Conservation (phyloP, 2,888 invertebrate species). For the Scelioninae gen. 2 region DNA sequence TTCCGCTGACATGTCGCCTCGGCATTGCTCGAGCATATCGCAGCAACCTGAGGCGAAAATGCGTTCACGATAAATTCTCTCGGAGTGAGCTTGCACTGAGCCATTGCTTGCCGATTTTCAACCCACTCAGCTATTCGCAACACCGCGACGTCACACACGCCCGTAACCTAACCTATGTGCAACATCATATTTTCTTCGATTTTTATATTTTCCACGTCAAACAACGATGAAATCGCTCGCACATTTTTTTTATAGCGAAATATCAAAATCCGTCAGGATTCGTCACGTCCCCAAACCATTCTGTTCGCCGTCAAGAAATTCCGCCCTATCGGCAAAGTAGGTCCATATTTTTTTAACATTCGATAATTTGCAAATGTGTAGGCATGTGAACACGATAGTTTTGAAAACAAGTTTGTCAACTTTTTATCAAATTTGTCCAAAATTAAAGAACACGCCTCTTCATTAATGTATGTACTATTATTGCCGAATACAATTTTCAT, state of each 20-base stretch:
- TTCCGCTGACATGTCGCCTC: slow-evolving; percentile 92
- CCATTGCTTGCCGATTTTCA: slow-evolving; percentile 72
- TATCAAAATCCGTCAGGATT: slow-evolving; percentile 14
- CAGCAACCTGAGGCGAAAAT: slow-evolving; percentile 93
- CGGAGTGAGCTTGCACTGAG: slow-evolving; percentile 81
- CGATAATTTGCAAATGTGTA: too few species aligned
- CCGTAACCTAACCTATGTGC: slow-evolving; percentile 19
- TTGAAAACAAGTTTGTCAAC: neutral
- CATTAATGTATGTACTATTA: too few species aligned
- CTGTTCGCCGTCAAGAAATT: neutral
- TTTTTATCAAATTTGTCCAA: too few species aligned
- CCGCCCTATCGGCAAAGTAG: too few species aligned
- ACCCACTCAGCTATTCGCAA: neutral
- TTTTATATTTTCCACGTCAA: neutral
- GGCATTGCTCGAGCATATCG: slow-evolving; percentile 88
- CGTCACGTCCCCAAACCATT: neutral
- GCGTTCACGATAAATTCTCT: slow-evolving; percentile 93
- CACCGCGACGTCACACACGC: slow-evolving; percentile 29
- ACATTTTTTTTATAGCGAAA: neutral
- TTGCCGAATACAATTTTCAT: too few species aligned
- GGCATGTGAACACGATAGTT: too few species aligned
- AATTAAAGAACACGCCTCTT: too few species aligned
- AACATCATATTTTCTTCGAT: neutral
- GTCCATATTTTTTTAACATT: too few species aligned
- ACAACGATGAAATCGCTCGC: neutral